Evolutionary conservation across 2,113 vertebrate species (phyloP).

Genomic region (Rhabdornis inornatus): DNA sequence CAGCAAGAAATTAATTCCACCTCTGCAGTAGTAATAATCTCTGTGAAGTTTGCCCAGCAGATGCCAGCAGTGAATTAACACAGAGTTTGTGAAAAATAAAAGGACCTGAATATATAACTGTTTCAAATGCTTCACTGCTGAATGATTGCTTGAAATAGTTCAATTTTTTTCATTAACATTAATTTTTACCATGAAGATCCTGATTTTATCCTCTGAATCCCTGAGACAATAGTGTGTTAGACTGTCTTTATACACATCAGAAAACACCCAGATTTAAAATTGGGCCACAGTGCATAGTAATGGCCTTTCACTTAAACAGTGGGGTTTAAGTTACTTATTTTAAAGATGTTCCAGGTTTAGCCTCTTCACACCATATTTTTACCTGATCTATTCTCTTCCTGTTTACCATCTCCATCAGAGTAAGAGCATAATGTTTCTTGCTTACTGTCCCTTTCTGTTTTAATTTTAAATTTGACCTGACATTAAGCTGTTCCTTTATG

Average conservation of each 20-base stretch:
- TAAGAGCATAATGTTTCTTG: neutral
- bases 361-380: neutral
- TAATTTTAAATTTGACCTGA: constrained; percentile 45
- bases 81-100: neutral
- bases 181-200: neutral
- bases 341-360: neutral
- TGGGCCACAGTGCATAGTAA: neutral
- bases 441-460: constrained; percentile 19
- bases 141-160: neutral
- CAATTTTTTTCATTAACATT: neutral
- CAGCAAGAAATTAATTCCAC: neutral
- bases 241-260: neutral
- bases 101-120: neutral
- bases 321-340: constrained; percentile 21
- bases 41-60: neutral
- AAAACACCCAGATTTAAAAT: neutral
- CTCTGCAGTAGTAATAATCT: neutral
- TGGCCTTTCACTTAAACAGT: neutral
- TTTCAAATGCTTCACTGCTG: neutral
- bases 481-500: constrained; percentile 33
- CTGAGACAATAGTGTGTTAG: neutral
- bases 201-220: neutral
- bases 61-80: neutral
- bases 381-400: neutral
- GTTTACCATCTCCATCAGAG: neutral